Percentiles rank a stretch among this genome's conserved stretches.
Conservation (phyloP, 2,113 vertebrate genomes). For the Heterotilapia buettikoferi region DNA sequence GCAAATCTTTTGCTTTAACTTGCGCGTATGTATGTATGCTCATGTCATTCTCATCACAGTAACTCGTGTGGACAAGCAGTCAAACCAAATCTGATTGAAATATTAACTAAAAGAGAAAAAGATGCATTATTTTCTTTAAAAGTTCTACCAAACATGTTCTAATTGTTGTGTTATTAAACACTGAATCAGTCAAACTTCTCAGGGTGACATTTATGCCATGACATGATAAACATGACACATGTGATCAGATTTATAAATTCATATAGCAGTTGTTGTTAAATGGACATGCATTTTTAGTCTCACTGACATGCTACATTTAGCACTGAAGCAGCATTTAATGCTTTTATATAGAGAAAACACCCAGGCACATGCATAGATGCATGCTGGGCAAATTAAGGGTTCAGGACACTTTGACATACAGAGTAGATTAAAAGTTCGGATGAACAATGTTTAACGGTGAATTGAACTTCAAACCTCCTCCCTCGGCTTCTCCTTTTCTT, state of each 20-base stretch:
- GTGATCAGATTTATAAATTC: background rate
- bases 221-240: background rate
- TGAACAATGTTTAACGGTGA: background rate
- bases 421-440: background rate
- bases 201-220: background rate
- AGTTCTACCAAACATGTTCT: background rate
- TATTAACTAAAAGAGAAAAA: background rate
- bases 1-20: background rate
- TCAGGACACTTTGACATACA: background rate
- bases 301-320: background rate
- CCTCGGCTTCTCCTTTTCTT: background rate
- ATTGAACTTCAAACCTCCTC: background rate
- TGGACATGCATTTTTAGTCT: background rate
- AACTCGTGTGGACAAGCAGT: background rate
- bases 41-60: background rate
- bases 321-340: background rate
- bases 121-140: background rate
- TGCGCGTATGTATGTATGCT: background rate
- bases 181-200: background rate
- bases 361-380: rapidly evolving
- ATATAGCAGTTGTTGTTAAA: background rate
- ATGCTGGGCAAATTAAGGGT: background rate
- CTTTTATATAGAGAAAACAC: background rate
- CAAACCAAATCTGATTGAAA: background rate
- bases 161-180: background rate